Conservation (phyloP, 92 coral and sea anemone species). For the Porites divaricata region DNA sequence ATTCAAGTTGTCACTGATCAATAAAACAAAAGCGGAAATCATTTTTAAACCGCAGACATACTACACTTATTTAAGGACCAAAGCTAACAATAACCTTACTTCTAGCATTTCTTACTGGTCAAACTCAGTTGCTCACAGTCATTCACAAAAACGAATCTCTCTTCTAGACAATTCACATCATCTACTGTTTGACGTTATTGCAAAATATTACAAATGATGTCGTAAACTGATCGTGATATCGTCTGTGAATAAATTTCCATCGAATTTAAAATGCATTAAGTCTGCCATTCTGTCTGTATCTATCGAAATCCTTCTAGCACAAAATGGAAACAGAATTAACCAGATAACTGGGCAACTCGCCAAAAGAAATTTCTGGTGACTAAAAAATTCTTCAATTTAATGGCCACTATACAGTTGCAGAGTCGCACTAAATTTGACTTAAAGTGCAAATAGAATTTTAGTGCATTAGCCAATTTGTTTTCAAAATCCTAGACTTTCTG, state of each 20-base stretch:
- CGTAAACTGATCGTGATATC: not conserved
- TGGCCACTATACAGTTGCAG: not conserved
- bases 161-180: not conserved
- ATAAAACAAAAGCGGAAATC: too few relatives aligned
- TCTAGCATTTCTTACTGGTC: too few relatives aligned
- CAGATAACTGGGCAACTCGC: not conserved
- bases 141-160: not conserved
- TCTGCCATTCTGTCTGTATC: not conserved
- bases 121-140: not conserved
- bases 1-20: too few relatives aligned
- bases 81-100: too few relatives aligned
- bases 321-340: not conserved
- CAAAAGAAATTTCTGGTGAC: not conserved
- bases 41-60: too few relatives aligned
- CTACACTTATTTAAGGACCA: too few relatives aligned
- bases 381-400: too few relatives aligned
- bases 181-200: not conserved
- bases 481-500: constrained; percentile 15
- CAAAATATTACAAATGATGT: not conserved
- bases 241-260: not conserved
- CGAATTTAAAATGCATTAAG: not conserved
- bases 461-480: not conserved
- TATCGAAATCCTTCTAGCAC: not conserved
- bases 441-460: not conserved
- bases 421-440: not conserved